Percentiles rank a stretch among this genome's conserved stretches.
These are phyloP conservation scores for Pristionchus arcanus DNA, from an alignment of 2,888 invertebrate species.

Conservation along the genomic window DNA sequence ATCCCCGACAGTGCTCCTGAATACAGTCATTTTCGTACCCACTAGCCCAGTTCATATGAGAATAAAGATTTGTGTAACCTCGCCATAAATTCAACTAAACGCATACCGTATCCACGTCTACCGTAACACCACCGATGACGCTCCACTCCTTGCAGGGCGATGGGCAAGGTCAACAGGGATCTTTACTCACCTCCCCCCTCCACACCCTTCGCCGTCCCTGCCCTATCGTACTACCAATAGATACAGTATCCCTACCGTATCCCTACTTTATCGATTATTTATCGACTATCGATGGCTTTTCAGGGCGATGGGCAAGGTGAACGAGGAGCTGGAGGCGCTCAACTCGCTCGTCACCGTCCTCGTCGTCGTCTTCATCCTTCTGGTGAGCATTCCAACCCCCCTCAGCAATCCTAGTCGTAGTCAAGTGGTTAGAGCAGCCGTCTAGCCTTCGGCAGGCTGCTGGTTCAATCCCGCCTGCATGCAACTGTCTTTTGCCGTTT, in stretches of 20 bases:
- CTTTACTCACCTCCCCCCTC: not conserved
- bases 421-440: too few species aligned
- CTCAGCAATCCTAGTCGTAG: too few species aligned
- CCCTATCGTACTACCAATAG: not conserved
- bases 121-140: too few species aligned
- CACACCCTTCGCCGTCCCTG: not conserved
- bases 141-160: not conserved
- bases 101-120: too few species aligned
- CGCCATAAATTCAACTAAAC: too few species aligned
- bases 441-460: too few species aligned
- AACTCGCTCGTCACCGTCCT: constrained; percentile 10
- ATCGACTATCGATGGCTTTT: not conserved
- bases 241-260: not conserved
- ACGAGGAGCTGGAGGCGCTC: constrained; percentile 14
- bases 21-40: too few species aligned
- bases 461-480: too few species aligned
- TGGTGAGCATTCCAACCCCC: not conserved
- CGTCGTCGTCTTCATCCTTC: constrained; percentile 27
- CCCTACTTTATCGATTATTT: not conserved
- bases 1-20: too few species aligned
- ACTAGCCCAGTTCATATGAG: too few species aligned
- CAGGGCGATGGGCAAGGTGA: not conserved
- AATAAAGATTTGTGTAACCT: too few species aligned
- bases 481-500: too few species aligned
- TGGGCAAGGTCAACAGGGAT: not conserved